phyloP scores from a whole-genome alignment of 2,113 vertebrate species.

The Planiliza haematocheilus region DNA sequence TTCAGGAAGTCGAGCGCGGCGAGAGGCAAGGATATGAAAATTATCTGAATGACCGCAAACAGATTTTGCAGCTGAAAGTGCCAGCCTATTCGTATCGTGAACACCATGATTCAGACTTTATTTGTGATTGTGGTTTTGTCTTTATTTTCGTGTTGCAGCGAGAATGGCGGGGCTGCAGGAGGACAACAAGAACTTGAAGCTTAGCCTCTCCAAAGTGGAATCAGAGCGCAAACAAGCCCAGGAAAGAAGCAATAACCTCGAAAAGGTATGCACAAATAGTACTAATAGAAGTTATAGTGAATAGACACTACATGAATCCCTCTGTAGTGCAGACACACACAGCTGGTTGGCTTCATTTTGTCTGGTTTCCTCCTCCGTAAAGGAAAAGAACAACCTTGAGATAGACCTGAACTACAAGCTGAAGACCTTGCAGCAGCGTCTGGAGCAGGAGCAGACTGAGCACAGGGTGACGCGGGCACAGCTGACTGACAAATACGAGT shows the following conservation, averaged over 20 bases:
- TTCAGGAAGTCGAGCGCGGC: background rate
- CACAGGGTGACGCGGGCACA: slow-evolving; percentile 94
- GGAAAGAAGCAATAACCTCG: slow-evolving; percentile 93
- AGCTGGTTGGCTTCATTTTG: slow-evolving; percentile 1
- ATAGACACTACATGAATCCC: background rate
- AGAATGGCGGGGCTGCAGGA: slow-evolving; percentile 93
- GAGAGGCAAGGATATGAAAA: background rate
- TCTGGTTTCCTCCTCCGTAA: slow-evolving; percentile 8
- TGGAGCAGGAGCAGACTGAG: slow-evolving; percentile 96
- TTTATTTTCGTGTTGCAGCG: slow-evolving; percentile 77
- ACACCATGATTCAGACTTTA: background rate
- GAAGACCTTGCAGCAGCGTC: slow-evolving; percentile 93
- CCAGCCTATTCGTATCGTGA: too few species aligned
- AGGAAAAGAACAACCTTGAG: slow-evolving; percentile 98
- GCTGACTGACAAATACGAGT: slow-evolving; percentile 96
- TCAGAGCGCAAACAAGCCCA: slow-evolving; percentile 92
- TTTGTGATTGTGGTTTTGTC: background rate
- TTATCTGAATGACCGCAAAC: background rate
- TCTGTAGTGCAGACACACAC: background rate
- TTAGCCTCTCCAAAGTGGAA: slow-evolving; percentile 91
- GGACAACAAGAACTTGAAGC: slow-evolving; percentile 92
- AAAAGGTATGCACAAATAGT: slow-evolving; percentile 87
- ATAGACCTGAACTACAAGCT: slow-evolving; percentile 98
- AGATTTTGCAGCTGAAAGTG: too few species aligned
- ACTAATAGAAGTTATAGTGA: background rate